Base-by-base conservation (phyloP, 2,888 invertebrate genomes). In the Drosophila infuscata region DNA sequence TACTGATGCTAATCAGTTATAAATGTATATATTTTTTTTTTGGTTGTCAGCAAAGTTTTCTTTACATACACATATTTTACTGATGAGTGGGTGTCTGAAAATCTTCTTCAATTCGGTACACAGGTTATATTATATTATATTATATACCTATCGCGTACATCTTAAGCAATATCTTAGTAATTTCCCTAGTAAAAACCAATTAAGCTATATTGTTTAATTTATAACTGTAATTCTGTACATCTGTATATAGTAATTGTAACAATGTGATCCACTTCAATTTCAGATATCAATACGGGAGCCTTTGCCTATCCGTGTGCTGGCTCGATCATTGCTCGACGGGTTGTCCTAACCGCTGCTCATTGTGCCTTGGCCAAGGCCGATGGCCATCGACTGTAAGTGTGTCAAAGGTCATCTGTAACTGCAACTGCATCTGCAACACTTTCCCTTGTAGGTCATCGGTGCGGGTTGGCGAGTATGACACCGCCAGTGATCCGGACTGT, bases 291-390 rank as follows among this genome's bases (percentile, higher is more conserved):
- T 6, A 95, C 94, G 1, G 96, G 96, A 4, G 95, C 95, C 73
- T 94, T 95, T 49, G 95, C 96, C 51, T 96, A 96, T 92, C 96
- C 97, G 3, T 97, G 97, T 90, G 95, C 95, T 54, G 97, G 97
- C 3, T 96, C 96, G 0, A 96, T 97, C 29, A 94, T 97, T 62
- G 94, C 94, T 1, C 94, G 94, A 8, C 91, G 93, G n/a, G 93
- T 93, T 93, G 94, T 97, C 46, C 92, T 97, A 41, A 97, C 97
- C 0, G 96, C 97, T 0, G 97, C 96, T 0, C 96, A 97, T 88
- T 97, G 97, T 90, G 97, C 96, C 2, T 92, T 97, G 61, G 96
- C 96, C 0, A 96, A 96, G 91, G 96, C 96, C 12, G 95, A 96
- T 60, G 96, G 95, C 81, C 96, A 96, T 90, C 95, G 96, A 92